Percentiles rank a stretch among this genome's conserved stretches.
phyloP scores from a whole-genome alignment of 92 coral and sea anemone species.

The Phymanthus crucifer region DNA sequence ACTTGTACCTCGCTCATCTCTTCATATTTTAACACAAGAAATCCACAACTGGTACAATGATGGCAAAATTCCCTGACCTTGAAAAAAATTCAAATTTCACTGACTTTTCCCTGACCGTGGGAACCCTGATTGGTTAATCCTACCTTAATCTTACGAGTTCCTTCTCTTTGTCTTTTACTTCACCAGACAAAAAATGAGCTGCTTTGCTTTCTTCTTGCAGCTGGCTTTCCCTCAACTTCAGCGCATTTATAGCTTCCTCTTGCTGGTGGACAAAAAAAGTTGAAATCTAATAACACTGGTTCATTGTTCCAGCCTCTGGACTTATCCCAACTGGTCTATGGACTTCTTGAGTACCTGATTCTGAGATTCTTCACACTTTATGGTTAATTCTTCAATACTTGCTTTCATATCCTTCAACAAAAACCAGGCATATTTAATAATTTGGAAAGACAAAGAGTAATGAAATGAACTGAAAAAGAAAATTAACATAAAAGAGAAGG shows the following conservation, averaged over 20 bases:
- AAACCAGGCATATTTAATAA: neutral
- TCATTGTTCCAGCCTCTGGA: neutral
- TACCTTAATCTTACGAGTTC: constrained; percentile 52
- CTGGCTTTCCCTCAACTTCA: constrained; percentile 61
- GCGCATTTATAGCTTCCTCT: constrained; percentile 47
- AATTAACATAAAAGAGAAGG: neutral
- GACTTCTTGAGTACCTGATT: constrained; percentile 17
- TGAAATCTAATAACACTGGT: neutral
- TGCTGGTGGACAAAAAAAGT: constrained; percentile 1
- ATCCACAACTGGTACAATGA: too few relatives aligned
- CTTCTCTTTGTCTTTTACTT: constrained; percentile 19
- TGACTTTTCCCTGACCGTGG: neutral
- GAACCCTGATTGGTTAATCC: neutral
- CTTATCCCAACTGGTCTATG: too few relatives aligned
- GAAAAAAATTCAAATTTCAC: too few relatives aligned
- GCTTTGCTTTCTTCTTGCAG: constrained; percentile 63
- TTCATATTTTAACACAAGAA: too few relatives aligned
- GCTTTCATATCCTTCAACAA: constrained; percentile 27
- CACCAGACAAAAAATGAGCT: constrained; percentile 18
- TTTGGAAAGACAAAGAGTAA: neutral
- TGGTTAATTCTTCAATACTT: constrained; percentile 40
- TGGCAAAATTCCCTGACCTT: too few relatives aligned
- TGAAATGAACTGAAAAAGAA: neutral
- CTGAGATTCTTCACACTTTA: constrained; percentile 41
- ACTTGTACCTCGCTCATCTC: too few relatives aligned